Base-by-base conservation (phyloP, 2,113 vertebrate species). In the Dipodomys merriami region DNA sequence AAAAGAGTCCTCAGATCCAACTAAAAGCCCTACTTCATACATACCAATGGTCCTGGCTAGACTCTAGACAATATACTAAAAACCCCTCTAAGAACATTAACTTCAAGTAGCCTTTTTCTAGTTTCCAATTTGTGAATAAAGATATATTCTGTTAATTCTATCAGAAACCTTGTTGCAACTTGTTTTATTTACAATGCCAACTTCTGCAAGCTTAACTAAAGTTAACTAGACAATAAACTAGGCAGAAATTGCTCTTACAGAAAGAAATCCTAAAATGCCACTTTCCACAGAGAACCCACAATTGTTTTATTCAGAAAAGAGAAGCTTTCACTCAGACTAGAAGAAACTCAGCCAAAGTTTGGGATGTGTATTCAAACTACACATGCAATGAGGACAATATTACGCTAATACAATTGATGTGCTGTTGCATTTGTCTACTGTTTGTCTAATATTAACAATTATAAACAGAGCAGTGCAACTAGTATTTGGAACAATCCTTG, bases 401-500 rank as follows among this genome's bases (percentile, higher is more conserved):
- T 98, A 99, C 98, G 98, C 99, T 98, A 98, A 97, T 97, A 98
- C 97, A 98, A 98, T 95, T 97, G 97, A 97, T 98, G 97, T 98
- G 98, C 98, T 98, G 98, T 97, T 98, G 98, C 98, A 98, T 98
- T 99, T 98, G 97, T 98, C 98, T 98, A 98, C 98, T 99, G 99
- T 99, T 98, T 98, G 97, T 98, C 98, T 98, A 99, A 98, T 99
- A 99, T 99, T 98, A 99, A 99, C 99, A 99, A 99, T 98, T 99
- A 99, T 99, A 98, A 99, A 99, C 99, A 99, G 98, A 97, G 98
- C 99, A 99, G 99, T 99, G 99, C 99, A 99, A 99, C 99, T 99
- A 99, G 98, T 98, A 98, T 98, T 64, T 98, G 97, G 98, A 98
- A 98, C 98, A 97, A 98, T 98, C 98, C 98, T 98, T 98, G 98